Evolutionary conservation across 37 sponge, comb jelly and placozoan species (phyloP).

Genomic region (Oscarella lobularis): DNA sequence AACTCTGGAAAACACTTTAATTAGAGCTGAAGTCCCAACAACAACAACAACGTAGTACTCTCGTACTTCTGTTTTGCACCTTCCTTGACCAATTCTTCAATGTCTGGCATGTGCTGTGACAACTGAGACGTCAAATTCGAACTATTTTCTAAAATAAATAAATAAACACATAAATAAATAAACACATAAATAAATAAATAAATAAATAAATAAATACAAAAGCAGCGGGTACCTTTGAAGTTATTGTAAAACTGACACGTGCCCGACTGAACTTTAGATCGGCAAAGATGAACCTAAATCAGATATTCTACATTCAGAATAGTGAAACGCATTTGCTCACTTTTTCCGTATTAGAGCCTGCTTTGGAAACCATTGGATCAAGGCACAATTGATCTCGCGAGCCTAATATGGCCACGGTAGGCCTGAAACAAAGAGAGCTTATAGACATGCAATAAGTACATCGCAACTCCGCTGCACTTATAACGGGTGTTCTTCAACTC

Average conservation of each 20-base stretch:
- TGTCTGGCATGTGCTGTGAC: slow-evolving; percentile 46
- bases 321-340: slow-evolving; percentile 21
- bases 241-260: slow-evolving; percentile 71
- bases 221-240: slow-evolving; percentile 49
- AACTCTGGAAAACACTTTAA: slow-evolving; percentile 46
- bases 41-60: neutral
- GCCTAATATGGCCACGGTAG: slow-evolving; percentile 77
- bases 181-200: neutral
- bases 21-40: no score
- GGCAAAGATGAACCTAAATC: slow-evolving; percentile 80
- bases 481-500: slow-evolving; percentile 85
- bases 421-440: no score
- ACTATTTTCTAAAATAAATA: neutral
- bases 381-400: slow-evolving; percentile 94
- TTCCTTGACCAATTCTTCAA: slow-evolving; percentile 67
- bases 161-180: no score
- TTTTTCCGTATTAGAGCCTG: slow-evolving; percentile 66
- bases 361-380: slow-evolving; percentile 64
- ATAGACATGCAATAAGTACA: no score
- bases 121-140: slow-evolving; percentile 5
- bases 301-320: slow-evolving; percentile 6
- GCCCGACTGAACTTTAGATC: slow-evolving; percentile 58
- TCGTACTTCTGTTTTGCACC: slow-evolving; percentile 47
- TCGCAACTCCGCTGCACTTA: slow-evolving; percentile 28
- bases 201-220: neutral